Evolutionary conservation across 2,797 vertebrate genomes (phyloP).

Genomic region (Pempheris klunzingeri): DNA sequence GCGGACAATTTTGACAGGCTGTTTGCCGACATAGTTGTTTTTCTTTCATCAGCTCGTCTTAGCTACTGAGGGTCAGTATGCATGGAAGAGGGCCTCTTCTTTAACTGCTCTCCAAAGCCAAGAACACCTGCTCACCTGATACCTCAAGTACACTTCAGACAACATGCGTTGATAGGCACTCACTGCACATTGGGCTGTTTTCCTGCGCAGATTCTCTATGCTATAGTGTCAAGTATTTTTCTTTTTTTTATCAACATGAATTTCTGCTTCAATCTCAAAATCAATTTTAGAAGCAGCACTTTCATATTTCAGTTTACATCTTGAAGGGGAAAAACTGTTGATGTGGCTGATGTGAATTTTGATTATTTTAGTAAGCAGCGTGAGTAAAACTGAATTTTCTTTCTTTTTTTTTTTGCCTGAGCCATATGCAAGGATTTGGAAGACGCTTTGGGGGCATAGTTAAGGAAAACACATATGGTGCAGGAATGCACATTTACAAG

Average conservation of each 20-base stretch:
- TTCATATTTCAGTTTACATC: constrained; percentile 52
- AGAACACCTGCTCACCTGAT: constrained; percentile 55
- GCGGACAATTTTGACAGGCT: not conserved
- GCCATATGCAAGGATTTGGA: constrained; percentile 2
- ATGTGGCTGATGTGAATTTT: constrained; percentile 43
- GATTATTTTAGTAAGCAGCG: constrained; percentile 43
- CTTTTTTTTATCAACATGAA: constrained; percentile 28
- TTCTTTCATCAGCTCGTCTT: constrained; percentile 51
- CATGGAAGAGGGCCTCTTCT: constrained; percentile 37
- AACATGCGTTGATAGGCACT: not conserved
- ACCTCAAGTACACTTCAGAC: constrained; percentile 47
- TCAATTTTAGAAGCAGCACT: constrained; percentile 52
- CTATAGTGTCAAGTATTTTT: not conserved
- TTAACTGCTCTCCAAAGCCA: constrained; percentile 49
- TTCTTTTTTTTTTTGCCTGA: constrained; percentile 31
- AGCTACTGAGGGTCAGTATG: constrained; percentile 42
- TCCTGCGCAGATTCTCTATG: constrained; percentile 11
- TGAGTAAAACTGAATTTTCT: constrained; percentile 28
- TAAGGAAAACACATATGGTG: constrained; percentile 56
- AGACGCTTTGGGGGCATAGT: constrained; percentile 24
- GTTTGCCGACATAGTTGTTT: constrained; percentile 13
- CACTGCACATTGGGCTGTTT: constrained; percentile 19
- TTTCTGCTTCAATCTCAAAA: constrained; percentile 55
- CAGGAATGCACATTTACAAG: constrained; percentile 69
- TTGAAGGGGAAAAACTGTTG: not conserved